Base-by-base conservation (phyloP, 2,888 invertebrate species). In the Ichneumoninae sp. region DNA sequence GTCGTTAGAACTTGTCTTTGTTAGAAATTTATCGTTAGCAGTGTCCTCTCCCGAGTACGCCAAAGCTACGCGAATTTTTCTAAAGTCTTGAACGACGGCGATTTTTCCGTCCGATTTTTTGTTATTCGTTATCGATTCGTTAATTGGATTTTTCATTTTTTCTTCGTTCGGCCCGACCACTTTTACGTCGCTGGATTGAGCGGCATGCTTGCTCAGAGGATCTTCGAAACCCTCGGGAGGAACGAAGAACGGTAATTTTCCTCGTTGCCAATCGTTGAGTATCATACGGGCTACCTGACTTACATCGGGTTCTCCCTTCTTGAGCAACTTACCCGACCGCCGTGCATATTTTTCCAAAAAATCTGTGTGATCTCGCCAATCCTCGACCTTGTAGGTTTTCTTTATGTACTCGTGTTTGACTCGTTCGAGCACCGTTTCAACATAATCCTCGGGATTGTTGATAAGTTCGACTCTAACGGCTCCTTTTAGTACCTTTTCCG, bases 231-330 rank as follows among this genome's bases (percentile, higher is more conserved):
- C 97, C 88, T 97, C 97, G 19, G 99, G 99, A 66, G 96, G 95
- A 4, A 98, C 96, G 95, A 98, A 99, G 94, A 98, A 99, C 0
- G 99, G 99, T 76, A 99, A 94, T 94, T 98, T 98, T 5, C 99
- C 99, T 91, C 99, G 95, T 94, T 99, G 99, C 97, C 98, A 99
- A 94, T 99, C 99, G 94, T 99, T 99, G 1, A 99, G 95, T 10
- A 99, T 96, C 97, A 99, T 99, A 93, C 97, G 97, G 0, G 99
- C 97, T 0, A 97, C 97, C 83, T 97, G 97, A 70, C 95, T 94
- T 26, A 98, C 94, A 94, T 99, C 99, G 10, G 99, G 98, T 92
- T 99, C 99, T n/a, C 99, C 99, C 89, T 98, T 98, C 93, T 99
- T 99, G 10, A 98, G 94, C 76, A 99, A 94, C 94, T 98, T 98